Percentiles rank a stretch among this genome's conserved stretches.
phyloP scores from a whole-genome alignment of 2,888 invertebrate species.

The Podotricha telesiphe region DNA sequence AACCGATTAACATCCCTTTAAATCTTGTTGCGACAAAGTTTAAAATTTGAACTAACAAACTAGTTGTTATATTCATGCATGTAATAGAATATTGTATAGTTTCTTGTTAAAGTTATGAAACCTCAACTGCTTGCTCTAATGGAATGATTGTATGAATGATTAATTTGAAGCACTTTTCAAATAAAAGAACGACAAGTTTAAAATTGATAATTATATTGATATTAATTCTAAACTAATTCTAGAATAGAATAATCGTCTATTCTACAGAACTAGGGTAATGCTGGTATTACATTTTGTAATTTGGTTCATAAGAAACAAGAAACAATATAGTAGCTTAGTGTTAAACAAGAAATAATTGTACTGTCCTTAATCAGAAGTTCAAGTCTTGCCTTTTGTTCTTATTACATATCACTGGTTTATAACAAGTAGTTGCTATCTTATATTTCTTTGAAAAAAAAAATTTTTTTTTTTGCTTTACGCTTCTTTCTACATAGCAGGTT shows the following conservation, averaged over 20 bases:
- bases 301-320: constrained; percentile 31
- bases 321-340: constrained; percentile 36
- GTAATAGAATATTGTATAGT: too few species aligned
- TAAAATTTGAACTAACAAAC: too few species aligned
- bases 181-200: too few species aligned
- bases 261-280: not conserved
- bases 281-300: constrained; percentile 17
- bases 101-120: too few species aligned
- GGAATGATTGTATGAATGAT: too few species aligned
- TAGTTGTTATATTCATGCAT: too few species aligned
- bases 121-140: too few species aligned
- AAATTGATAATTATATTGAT: not conserved
- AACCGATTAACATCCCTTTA: too few species aligned
- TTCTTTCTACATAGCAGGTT: not conserved
- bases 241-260: not conserved
- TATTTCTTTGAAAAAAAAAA: too few species aligned
- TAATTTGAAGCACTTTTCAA: too few species aligned
- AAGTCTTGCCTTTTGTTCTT: constrained; percentile 44
- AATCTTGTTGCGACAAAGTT: too few species aligned
- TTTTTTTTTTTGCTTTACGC: not conserved
- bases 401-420: constrained; percentile 48
- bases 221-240: not conserved
- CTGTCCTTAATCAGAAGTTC: constrained; percentile 62
- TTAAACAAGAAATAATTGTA: constrained; percentile 46
- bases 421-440: constrained; percentile 10